Conservation (phyloP, 2,888 invertebrate species). For the Polydrusus cervinus region DNA sequence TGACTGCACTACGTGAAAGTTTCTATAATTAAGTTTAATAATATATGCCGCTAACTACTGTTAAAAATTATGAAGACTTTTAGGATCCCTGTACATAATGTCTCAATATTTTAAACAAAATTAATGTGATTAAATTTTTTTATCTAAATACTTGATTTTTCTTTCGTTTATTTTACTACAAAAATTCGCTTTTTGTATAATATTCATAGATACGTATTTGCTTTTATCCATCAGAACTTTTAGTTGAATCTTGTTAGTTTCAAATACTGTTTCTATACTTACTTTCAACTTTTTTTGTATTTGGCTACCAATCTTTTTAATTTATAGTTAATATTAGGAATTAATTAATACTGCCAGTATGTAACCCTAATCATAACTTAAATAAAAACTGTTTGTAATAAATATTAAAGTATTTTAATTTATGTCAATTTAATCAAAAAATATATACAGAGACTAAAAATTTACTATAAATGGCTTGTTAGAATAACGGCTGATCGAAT, state of each 20-base stretch:
- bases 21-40: background rate
- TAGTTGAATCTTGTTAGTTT: slow-evolving; percentile 14
- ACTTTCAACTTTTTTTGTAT: background rate
- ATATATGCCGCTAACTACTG: background rate
- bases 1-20: background rate
- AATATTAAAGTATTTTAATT: background rate
- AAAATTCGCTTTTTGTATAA: slow-evolving; percentile 10
- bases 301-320: slow-evolving; percentile 13
- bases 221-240: background rate
- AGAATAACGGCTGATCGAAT: too few species aligned
- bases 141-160: slow-evolving; percentile 11
- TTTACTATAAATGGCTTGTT: too few species aligned
- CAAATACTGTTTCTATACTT: slow-evolving; percentile 23
- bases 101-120: slow-evolving; percentile 34
- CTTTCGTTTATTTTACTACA: background rate
- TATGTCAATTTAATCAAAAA: background rate
- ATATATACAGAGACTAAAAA: too few species aligned
- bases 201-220: slow-evolving; percentile 6
- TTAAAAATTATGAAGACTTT: slow-evolving; percentile 7
- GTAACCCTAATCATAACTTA: slow-evolving; percentile 14
- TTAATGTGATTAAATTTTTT: slow-evolving; percentile 29
- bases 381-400: slow-evolving; percentile 15
- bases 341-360: slow-evolving; percentile 36
- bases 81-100: slow-evolving; percentile 32
- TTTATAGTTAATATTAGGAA: slow-evolving; percentile 17